These are phyloP conservation scores for Manacus vitellinus DNA, from an alignment of 2,113 vertebrate genomes.

Conservation along the genomic window DNA sequence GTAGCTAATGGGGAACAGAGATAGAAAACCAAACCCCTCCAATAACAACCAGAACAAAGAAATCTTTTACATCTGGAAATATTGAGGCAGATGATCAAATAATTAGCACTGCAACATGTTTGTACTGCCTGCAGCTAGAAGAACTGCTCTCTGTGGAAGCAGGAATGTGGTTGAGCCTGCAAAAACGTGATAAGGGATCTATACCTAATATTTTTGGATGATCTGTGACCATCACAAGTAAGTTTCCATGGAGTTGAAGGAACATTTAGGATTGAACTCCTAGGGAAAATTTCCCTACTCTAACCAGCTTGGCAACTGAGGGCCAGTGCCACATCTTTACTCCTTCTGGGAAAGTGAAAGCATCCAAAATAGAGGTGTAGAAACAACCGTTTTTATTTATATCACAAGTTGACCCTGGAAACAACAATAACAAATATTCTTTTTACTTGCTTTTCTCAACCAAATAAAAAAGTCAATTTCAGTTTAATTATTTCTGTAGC, in stretches of 20 bases:
- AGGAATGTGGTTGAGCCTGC: slow-evolving; percentile 5
- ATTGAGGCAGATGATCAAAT: slow-evolving; percentile 25
- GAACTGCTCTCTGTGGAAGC: background rate
- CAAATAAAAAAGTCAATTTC: background rate
- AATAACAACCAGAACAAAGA: slow-evolving; percentile 28
- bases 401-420: background rate
- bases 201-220: background rate
- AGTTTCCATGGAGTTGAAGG: background rate
- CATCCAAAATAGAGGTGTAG: background rate
- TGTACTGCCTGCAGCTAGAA: slow-evolving; percentile 46
- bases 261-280: background rate
- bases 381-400: background rate
- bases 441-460: background rate
- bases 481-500: background rate
- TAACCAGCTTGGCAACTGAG: background rate
- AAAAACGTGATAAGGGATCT: background rate
- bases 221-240: background rate
- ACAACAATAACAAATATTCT: background rate
- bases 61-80: slow-evolving; percentile 45
- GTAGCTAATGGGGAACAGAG: background rate
- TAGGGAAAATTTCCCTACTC: background rate
- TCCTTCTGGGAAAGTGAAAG: background rate
- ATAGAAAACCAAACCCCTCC: background rate
- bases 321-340: background rate
- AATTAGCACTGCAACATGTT: slow-evolving; percentile 33